Base-by-base conservation (phyloP, 2,113 vertebrate genomes). In the Sinocyclocheilus anophthalmus region DNA sequence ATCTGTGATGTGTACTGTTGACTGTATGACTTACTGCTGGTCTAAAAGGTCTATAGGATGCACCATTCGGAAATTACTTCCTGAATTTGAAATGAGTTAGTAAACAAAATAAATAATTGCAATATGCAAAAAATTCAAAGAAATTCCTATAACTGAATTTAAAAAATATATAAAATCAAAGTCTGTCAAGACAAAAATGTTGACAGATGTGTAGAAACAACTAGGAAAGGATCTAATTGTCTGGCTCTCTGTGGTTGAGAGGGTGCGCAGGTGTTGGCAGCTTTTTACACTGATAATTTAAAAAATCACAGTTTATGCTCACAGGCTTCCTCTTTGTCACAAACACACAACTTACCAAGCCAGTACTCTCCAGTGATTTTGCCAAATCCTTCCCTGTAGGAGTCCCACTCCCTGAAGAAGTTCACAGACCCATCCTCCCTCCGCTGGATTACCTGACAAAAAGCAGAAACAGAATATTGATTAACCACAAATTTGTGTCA, bases 331-430 rank as follows among this genome's bases (percentile, higher is more conserved):
- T 42, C 33, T 16, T 11, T 16, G 22, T 18, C 22, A 26, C 81
- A 39, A 37, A 78, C 18, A 83, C 16, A 39, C 20, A 79, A 90
- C 96, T 83, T 94, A 99, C 98, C 98, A 45, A 99, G 91, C 97
- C 97, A 99, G 93, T 99, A 97, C 93, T 99, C 98, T 14, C 97
- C 97, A 0, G 97, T 98, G 90, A 99, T 97, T 94, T 96, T 99
- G 87, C 98, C 98, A 1, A 99, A 99, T 91, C 98, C 98, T 0
- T 99, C 97, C 12, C 96, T 92, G 86, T 99, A 99, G 0, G 97
- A 96, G 85, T 97, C 97, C 98, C 98, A 99, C 67, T 96, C 97
- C 0, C 96, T 94, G 93, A 99, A 99, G 81, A 99, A 99, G 93
- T 97, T 99, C 85, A 99, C 97, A 0, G 97, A 96, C 88, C 98